These are phyloP conservation scores for Saccostrea cuccullata DNA, from an alignment of 1,140 invertebrate genomes.

Conservation along the genomic window DNA sequence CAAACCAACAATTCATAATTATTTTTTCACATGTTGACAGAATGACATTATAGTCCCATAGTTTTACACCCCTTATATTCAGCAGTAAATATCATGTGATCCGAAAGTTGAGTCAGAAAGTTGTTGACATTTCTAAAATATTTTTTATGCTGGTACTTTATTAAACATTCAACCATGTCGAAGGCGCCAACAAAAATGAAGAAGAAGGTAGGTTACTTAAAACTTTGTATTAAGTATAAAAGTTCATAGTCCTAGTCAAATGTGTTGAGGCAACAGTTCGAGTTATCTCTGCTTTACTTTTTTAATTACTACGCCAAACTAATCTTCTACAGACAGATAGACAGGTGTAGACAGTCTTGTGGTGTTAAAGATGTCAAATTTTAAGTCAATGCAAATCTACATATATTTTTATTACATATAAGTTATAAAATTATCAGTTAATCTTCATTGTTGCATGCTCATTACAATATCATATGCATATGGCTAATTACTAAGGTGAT, in stretches of 20 bases:
- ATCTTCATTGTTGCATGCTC: too few species aligned
- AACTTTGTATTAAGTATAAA: too few species aligned
- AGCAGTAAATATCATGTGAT: constrained; percentile 38
- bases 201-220: constrained; percentile 27
- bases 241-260: too few species aligned
- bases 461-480: too few species aligned
- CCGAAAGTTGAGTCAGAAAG: neutral
- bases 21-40: neutral
- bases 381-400: too few species aligned
- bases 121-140: neutral
- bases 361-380: too few species aligned
- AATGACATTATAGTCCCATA: neutral
- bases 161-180: constrained; percentile 27
- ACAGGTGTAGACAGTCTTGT: too few species aligned
- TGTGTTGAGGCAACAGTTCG: neutral
- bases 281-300: neutral
- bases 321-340: too few species aligned
- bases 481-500: too few species aligned
- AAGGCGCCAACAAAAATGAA: constrained; percentile 41
- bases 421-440: too few species aligned
- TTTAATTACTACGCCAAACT: neutral
- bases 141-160: neutral
- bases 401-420: too few species aligned
- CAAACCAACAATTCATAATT: neutral
- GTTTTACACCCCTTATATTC: neutral